Conservation (phyloP, 2,797 vertebrate species). For the Rhinogobio ventralis region DNA sequence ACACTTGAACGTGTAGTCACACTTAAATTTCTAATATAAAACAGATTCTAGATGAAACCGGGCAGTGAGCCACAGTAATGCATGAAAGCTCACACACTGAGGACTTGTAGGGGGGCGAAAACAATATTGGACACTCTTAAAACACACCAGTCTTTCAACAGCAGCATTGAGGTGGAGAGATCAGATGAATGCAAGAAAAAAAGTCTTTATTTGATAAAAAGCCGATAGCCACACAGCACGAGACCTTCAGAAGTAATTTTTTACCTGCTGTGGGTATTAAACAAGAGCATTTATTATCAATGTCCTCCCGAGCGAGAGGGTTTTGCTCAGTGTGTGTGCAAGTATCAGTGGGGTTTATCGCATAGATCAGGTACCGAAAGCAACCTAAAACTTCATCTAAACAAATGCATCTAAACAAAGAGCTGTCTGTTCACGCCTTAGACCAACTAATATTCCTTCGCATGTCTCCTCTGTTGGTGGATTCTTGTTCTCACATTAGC, state of each 20-base stretch:
- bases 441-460: neutral
- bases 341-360: neutral
- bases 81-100: conserved; percentile 18
- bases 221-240: conserved; percentile 43
- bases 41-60: conserved; percentile 34
- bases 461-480: neutral
- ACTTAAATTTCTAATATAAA: conserved; percentile 10
- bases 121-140: conserved; percentile 23
- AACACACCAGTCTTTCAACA: conserved; percentile 7
- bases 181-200: conserved; percentile 2
- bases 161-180: conserved; percentile 21
- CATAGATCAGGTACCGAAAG: neutral
- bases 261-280: conserved; percentile 39
- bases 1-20: neutral
- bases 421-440: neutral
- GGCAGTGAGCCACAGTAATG: conserved; percentile 14
- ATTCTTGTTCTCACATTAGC: neutral
- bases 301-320: conserved; percentile 19
- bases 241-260: conserved; percentile 63
- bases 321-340: conserved; percentile 6
- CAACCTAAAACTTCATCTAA: conserved; percentile 6
- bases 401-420: neutral
- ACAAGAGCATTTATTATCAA: conserved; percentile 38
- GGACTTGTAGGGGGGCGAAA: neutral
- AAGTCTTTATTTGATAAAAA: conserved; percentile 39